Evolutionary conservation across 2,888 invertebrate genomes (phyloP), one percentile per base, ranked within the genome.

Genomic region (Cheilosia variabilis): DNA sequence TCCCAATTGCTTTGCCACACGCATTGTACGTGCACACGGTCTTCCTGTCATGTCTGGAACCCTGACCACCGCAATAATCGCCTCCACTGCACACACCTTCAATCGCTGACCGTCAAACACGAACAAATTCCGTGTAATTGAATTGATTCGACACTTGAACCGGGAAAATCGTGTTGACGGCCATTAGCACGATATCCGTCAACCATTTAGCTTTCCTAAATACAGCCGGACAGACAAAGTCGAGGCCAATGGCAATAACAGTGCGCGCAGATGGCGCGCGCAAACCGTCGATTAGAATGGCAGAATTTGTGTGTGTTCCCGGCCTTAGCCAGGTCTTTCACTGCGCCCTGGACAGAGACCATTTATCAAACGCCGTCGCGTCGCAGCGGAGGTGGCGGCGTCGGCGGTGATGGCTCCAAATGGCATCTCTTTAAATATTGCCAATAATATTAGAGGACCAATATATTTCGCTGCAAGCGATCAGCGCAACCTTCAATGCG

Each of bases 121-220:
- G 58, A 76, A 81, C 62, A 81, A 81, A 81, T 69, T 76, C 63
- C 71, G 58, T 71, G 69, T 77, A 82, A 77, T 82, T 82, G 77
- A 82, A 82, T 77, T 82, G 71, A 77, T 72, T 77, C 71, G 82
- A 82, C 82, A 82, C 82, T 82, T 82, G 82, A 82, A 77, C 82
- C 82, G 71, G 77, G 77, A 82, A 82, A 82, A 66, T 77, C 77
- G 76, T 82, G 71, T 82, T 82, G 82, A 82, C 77, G 58, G 65
- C 60, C 77, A 77, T 82, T 82, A 77, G 82, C 82, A 76, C 82
- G 82, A 77, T 72, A 82, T 82, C 71, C 82, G 77, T 82, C 82
- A 82, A 72, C 71, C 63, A 57, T 80, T 80, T 31, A 62, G 43
- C 47, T 62, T 73, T 80, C 73, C 15, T 50, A 62, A 68, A 75